Conservation (phyloP, 2,888 invertebrate genomes). For the Drosophila prostipennis region DNA sequence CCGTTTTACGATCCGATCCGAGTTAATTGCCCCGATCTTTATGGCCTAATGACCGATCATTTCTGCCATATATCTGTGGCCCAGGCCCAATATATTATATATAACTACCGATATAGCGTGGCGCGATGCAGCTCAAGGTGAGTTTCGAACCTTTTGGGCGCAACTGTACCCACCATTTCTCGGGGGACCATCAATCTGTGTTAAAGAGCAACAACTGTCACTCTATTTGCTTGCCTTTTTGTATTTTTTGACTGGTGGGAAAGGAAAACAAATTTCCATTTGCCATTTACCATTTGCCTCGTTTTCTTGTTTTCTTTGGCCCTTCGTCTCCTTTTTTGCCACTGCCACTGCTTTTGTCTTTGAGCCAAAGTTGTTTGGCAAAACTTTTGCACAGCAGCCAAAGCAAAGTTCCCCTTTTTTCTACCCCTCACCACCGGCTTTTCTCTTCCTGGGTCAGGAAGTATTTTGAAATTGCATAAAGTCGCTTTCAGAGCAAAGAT, state of each 20-base stretch:
- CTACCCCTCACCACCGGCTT: conserved; percentile 1
- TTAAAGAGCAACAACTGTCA: conserved; percentile 41
- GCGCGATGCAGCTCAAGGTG: conserved; percentile 16
- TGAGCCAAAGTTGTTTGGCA: conserved; percentile 63
- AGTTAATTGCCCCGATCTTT: conserved; percentile 33
- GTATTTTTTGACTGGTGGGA: conserved; percentile 9
- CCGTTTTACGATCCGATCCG: conserved; percentile 27
- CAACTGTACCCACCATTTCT: conserved; percentile 21
- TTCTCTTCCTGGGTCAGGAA: conserved; percentile 49
- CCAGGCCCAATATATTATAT: not conserved
- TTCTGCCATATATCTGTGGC: conserved; percentile 29
- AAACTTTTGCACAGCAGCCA: conserved; percentile 51
- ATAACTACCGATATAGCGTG: conserved; percentile 20
- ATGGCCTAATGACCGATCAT: conserved; percentile 37
- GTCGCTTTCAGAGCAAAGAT: conserved; percentile 63
- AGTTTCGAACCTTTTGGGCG: conserved; percentile 4
- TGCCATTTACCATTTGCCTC: conserved; percentile 41
- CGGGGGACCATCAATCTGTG: conserved; percentile 43
- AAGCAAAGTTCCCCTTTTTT: conserved; percentile 8
- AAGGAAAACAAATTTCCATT: conserved; percentile 64
- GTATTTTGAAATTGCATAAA: conserved; percentile 71
- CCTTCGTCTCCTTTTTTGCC: conserved; percentile 8
- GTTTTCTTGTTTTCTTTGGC: conserved; percentile 30
- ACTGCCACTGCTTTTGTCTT: conserved; percentile 59
- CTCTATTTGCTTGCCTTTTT: conserved; percentile 23